Base-by-base conservation (phyloP, 2,797 vertebrate species). In the Bucorvus abyssinicus region DNA sequence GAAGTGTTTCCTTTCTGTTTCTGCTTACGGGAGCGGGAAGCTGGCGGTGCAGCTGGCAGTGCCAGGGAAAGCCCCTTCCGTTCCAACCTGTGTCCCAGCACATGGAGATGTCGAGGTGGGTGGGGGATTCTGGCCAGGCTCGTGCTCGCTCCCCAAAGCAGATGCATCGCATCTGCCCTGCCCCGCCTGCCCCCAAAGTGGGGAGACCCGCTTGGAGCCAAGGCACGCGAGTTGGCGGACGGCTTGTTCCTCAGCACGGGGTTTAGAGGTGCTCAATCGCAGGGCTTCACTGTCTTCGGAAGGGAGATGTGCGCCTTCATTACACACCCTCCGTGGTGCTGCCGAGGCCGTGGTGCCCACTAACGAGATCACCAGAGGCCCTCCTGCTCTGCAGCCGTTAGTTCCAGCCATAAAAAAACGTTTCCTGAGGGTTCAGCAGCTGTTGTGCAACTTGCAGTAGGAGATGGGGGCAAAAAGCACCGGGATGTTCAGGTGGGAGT, bases 161-260 rank as follows among this genome's bases (percentile, higher is more conserved):
- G 63, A 23, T 36, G 36, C 2, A 7, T 42, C 59, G 44, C 59
- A 7, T 26, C 67, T 2, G 3, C 59, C 42, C n/a, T 3, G 2
- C 3, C 0, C 50, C 2, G 3, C 69, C 52, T 34, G 30, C 5
- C 52, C 52, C 44, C 44, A 16, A 4, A 24, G 2, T 1, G 1
- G 34, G 52, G 60, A 50, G 60, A 53, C 21, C 61, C 27, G 55
- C 83, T 27, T 2, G 1, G 47, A 12, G n/a, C 29, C 1, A 6
- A 21, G 29, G 10, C 1, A 1, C 0, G 3, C 2, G 3, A 38
- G 60, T 7, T 0, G 3, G 27, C 3, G 7, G 10, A 1, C 13
- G 24, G 40, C 53, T 47, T 10, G 12, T 53, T 91, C 59, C 65
- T 57, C 67, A 21, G 29, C 1, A 10, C 2, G 21, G 65, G 42